phyloP scores from a whole-genome alignment of 2,113 vertebrate genomes.

The Spermophilus dauricus region DNA sequence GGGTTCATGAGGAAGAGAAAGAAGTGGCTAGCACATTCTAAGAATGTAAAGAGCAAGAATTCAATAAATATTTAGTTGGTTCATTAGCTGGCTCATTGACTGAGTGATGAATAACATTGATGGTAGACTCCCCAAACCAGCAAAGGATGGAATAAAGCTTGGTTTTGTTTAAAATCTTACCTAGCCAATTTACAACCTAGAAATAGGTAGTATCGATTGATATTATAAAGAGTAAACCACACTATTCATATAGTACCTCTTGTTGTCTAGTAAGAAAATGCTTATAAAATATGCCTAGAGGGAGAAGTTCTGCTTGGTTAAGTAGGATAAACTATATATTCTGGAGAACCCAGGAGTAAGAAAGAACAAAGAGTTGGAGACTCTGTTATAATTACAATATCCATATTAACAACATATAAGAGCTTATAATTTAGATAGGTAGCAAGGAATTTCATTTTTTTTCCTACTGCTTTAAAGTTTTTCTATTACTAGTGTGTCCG shows the following conservation, averaged over 20 bases:
- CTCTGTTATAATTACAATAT: background rate
- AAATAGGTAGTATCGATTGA: background rate
- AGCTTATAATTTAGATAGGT: conserved; percentile 14
- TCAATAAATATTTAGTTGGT: background rate
- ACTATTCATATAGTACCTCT: background rate
- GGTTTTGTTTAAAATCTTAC: background rate
- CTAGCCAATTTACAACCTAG: conserved; percentile 27
- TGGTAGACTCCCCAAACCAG: background rate
- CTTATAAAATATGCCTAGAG: background rate
- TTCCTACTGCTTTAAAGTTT: background rate
- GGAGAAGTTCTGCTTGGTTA: background rate
- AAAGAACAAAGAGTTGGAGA: background rate
- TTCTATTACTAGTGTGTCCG: background rate
- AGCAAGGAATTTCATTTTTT: background rate
- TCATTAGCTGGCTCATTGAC: background rate
- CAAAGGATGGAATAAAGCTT: background rate
- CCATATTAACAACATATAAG: background rate
- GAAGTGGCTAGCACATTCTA: background rate
- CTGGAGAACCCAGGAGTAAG: background rate
- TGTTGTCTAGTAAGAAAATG: conserved; percentile 8
- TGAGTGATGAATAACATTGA: background rate
- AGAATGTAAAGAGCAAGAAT: background rate
- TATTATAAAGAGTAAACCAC: background rate
- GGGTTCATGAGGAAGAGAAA: background rate
- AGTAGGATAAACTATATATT: background rate